Percentiles rank a stretch among this genome's conserved stretches.
These are phyloP conservation scores for Xylota sylvarum DNA, from an alignment of 2,888 invertebrate species.

Conservation along the genomic window DNA sequence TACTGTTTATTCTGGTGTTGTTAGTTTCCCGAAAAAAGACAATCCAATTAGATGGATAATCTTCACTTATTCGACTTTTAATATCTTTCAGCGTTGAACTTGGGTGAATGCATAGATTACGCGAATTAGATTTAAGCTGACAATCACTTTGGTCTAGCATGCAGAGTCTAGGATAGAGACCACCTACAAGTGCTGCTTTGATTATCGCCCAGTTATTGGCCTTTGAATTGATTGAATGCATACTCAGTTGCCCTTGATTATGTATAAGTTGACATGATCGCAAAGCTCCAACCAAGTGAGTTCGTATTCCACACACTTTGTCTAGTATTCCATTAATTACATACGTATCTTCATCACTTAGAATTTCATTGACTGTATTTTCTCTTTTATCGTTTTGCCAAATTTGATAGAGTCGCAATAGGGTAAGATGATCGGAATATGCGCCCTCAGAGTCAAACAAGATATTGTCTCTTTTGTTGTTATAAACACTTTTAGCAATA, in stretches of 20 bases:
- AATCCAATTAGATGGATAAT: conserved; percentile 91
- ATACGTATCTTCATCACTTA: conserved; percentile 86
- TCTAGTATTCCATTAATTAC: conserved; percentile 94
- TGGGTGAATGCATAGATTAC: conserved; percentile 82
- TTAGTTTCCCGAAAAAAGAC: conserved; percentile 92
- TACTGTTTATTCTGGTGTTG: conserved; percentile 86
- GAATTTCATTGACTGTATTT: conserved; percentile 88
- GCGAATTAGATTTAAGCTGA: conserved; percentile 87
- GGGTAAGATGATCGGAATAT: conserved; percentile 94
- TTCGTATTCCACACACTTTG: conserved; percentile 93
- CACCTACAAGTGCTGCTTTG: conserved; percentile 95
- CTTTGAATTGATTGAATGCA: conserved; percentile 92
- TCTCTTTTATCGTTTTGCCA: conserved; percentile 89
- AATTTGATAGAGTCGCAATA: conserved; percentile 91
- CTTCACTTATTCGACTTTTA: conserved; percentile 13
- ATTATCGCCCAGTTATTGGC: conserved; percentile 96
- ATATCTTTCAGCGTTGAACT: conserved; percentile 85
- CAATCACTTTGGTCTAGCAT: conserved; percentile 88
- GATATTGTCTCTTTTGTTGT: conserved; percentile 75
- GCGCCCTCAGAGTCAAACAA: conserved; percentile 90
- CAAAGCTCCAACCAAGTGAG: conserved; percentile 93
- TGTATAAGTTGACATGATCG: conserved; percentile 86
- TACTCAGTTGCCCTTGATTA: conserved; percentile 89
- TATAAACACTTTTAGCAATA: conserved; percentile 82
- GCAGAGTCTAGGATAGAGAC: conserved; percentile 94